Conservation (phyloP, 1,140 invertebrate genomes). For the Orchesella cincta region DNA sequence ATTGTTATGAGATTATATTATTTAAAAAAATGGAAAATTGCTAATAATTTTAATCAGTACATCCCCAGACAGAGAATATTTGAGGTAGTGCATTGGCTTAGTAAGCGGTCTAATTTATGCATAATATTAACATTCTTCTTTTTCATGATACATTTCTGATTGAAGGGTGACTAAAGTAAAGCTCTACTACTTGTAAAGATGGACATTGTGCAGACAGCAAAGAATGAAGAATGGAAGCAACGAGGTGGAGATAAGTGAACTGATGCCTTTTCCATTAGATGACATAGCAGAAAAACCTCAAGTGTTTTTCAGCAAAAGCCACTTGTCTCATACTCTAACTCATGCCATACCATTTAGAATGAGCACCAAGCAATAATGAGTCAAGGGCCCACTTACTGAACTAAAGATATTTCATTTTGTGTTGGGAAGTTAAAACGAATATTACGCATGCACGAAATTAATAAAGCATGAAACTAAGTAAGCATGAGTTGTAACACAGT, state of each 20-base stretch:
- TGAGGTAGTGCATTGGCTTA: too few species aligned
- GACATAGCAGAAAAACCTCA: constrained; percentile 40
- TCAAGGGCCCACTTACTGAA: constrained; percentile 17
- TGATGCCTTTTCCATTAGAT: constrained; percentile 49
- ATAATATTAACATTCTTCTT: too few species aligned
- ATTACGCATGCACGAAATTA: too few species aligned
- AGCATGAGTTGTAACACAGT: too few species aligned
- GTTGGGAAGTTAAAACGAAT: too few species aligned
- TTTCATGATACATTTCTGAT: not conserved
- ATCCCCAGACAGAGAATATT: too few species aligned
- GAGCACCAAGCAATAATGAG: constrained; percentile 37
- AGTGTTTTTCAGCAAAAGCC: constrained; percentile 46
- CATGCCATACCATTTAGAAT: constrained; percentile 38
- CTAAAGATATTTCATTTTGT: not conserved
- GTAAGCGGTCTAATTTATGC: too few species aligned
- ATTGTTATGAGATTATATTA: too few species aligned
- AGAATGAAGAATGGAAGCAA: constrained; percentile 40
- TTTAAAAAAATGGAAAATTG: too few species aligned
- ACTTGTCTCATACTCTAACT: constrained; percentile 40
- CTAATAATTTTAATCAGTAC: too few species aligned
- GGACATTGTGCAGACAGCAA: too few species aligned
- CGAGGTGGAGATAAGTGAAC: constrained; percentile 40
- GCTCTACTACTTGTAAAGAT: not conserved
- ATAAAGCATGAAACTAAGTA: too few species aligned
- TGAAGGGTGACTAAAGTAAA: not conserved